Conservation (phyloP, 2,797 vertebrate species). For the Mus minutoides region DNA sequence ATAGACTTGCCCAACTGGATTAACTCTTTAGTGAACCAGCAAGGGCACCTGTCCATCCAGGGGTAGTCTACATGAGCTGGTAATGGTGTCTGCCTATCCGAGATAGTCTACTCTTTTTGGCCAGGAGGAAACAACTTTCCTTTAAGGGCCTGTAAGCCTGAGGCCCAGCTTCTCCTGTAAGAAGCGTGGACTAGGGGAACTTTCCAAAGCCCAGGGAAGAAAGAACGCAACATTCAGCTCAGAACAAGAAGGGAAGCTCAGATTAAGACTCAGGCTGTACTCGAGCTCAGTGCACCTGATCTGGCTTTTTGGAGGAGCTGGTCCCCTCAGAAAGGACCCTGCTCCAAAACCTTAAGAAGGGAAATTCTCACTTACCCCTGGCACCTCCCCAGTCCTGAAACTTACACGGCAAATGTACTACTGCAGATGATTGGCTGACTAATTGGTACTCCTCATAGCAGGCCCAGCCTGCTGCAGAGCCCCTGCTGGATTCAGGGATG, state of each 20-base stretch:
- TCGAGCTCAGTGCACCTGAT: fast-evolving
- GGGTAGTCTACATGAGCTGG: not conserved
- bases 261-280: fast-evolving
- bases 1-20: not conserved
- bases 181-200: not conserved
- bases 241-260: not conserved
- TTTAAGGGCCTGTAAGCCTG: not conserved
- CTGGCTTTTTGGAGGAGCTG: not conserved
- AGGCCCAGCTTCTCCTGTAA: not conserved
- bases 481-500: not conserved
- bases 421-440: too few species aligned
- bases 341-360: not conserved
- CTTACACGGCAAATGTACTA: not conserved
- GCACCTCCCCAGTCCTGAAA: not conserved
- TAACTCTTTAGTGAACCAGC: too few species aligned
- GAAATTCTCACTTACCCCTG: not conserved
- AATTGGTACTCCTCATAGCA: not conserved
- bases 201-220: not conserved
- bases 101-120: not conserved
- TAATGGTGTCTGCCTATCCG: not conserved
- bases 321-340: not conserved
- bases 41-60: not conserved
- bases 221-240: not conserved
- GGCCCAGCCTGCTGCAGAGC: not conserved
- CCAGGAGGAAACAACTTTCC: not conserved